Conservation (phyloP, 1,140 invertebrate species). For the Diorhabda carinulata region DNA sequence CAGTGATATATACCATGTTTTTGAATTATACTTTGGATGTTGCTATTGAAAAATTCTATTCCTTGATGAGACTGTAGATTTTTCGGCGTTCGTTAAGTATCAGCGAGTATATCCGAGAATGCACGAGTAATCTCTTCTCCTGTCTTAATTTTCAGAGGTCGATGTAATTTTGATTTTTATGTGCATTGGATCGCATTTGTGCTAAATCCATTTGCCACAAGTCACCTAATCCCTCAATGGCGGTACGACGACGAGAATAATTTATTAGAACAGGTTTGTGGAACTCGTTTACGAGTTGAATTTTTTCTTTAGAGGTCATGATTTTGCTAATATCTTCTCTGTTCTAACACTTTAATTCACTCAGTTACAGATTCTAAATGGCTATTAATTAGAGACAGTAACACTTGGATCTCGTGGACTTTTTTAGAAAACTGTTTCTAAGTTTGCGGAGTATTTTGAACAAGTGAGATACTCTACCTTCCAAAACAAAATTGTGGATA, state of each 20-base stretch:
- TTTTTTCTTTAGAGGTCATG: slow-evolving; percentile 4
- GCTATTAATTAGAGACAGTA: too few relatives aligned
- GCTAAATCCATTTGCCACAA: slow-evolving; percentile 48
- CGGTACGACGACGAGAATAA: slow-evolving; percentile 33
- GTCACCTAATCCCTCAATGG: slow-evolving; percentile 45
- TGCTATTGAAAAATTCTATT: slow-evolving; percentile 46
- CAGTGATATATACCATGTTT: slow-evolving; percentile 40
- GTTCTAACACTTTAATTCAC: too few relatives aligned
- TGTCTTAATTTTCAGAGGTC: slow-evolving; percentile 50
- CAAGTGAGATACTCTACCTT: too few relatives aligned
- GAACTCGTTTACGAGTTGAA: slow-evolving; percentile 38
- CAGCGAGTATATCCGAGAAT: slow-evolving; percentile 36
- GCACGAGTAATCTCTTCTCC: slow-evolving; percentile 40
- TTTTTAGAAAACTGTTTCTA: too few relatives aligned
- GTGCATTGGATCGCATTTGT: slow-evolving; percentile 42
- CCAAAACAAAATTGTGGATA: too few relatives aligned
- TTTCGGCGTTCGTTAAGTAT: slow-evolving; percentile 48
- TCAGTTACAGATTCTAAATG: too few relatives aligned
- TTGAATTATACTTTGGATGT: slow-evolving; percentile 39
- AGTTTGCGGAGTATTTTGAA: too few relatives aligned
- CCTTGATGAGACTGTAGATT: slow-evolving; percentile 50
- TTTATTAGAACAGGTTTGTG: slow-evolving; percentile 44
- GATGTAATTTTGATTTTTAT: slow-evolving; percentile 46
- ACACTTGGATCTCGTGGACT: too few relatives aligned
- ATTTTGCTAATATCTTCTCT: too few relatives aligned